Percentiles rank a stretch among this genome's conserved stretches.
Evolutionary conservation across 2,797 vertebrate genomes (phyloP).

Genomic region (Momotus momota): DNA sequence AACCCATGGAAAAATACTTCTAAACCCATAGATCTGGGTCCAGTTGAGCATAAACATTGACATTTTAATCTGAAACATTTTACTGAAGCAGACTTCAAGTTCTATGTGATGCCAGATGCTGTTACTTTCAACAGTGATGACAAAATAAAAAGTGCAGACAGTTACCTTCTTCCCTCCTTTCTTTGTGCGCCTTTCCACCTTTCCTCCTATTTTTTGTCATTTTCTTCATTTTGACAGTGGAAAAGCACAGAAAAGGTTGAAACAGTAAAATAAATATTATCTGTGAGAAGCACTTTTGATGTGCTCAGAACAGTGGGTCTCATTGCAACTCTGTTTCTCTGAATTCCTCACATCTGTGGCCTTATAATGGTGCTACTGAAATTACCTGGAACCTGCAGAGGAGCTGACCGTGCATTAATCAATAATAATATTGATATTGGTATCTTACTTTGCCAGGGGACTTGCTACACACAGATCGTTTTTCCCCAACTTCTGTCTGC

Average conservation of each 20-base stretch:
- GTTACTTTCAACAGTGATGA: neutral
- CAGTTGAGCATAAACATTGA: slow-evolving; percentile 17
- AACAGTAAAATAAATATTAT: neutral
- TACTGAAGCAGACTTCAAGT: neutral
- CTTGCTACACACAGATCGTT: neutral
- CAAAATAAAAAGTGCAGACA: neutral
- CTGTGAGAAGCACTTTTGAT: neutral
- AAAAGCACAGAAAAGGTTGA: neutral
- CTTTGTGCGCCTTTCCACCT: neutral
- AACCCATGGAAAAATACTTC: slow-evolving; percentile 34
- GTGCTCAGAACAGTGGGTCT: neutral
- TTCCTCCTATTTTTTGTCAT: neutral
- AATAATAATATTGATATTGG: neutral
- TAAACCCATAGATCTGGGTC: slow-evolving; percentile 12
- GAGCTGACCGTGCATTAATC: neutral
- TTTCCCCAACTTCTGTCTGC: neutral
- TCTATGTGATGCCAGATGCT: neutral
- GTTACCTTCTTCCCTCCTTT: neutral
- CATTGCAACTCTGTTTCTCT: neutral
- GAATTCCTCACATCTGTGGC: neutral
- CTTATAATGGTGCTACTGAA: neutral
- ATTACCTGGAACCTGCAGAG: neutral
- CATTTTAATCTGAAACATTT: slow-evolving; percentile 38
- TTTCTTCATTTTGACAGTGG: neutral
- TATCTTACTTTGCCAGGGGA: neutral